A percentile compares a stretch with the other conserved stretches of the same genome.
These are phyloP conservation scores for Uropetala carovei DNA, from an alignment of 2,888 invertebrate genomes.

Conservation along the genomic window DNA sequence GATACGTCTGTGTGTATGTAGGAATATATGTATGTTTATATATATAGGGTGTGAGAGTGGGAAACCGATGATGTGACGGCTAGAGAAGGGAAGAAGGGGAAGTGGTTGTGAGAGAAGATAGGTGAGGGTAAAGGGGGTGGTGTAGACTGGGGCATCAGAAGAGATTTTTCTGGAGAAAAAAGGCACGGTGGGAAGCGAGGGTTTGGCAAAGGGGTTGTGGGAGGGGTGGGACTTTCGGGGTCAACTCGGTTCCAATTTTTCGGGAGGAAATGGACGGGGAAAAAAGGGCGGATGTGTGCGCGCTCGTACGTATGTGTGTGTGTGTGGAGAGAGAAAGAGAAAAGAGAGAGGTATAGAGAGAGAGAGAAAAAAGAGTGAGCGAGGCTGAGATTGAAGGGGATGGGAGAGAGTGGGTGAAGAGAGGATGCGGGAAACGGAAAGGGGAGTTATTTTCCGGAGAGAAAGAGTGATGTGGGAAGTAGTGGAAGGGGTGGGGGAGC, in stretches of 20 bases:
- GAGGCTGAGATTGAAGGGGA: neutral
- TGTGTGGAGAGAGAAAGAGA: too few species aligned
- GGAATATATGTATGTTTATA: too few species aligned
- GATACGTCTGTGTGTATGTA: too few species aligned
- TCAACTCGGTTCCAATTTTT: slow-evolving; percentile 30
- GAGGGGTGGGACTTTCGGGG: neutral
- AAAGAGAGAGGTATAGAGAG: too few species aligned
- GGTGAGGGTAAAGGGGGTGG: too few species aligned
- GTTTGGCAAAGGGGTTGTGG: slow-evolving; percentile 8
- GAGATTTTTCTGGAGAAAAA: neutral
- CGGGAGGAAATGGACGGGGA: slow-evolving; percentile 15
- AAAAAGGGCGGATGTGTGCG: neutral
- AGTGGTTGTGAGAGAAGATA: too few species aligned
- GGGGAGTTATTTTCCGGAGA: neutral
- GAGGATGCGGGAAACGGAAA: neutral
- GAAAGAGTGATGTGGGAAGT: neutral
- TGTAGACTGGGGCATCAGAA: too few species aligned
- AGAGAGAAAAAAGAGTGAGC: neutral
- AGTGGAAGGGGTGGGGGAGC: neutral
- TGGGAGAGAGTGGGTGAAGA: neutral
- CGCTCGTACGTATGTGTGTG: neutral
- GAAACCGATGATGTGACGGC: too few species aligned
- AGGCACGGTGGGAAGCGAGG: neutral
- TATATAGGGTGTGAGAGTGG: too few species aligned
- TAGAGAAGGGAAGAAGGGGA: too few species aligned